phyloP scores from a whole-genome alignment of 2,113 vertebrate species.

The Salvator merianae region DNA sequence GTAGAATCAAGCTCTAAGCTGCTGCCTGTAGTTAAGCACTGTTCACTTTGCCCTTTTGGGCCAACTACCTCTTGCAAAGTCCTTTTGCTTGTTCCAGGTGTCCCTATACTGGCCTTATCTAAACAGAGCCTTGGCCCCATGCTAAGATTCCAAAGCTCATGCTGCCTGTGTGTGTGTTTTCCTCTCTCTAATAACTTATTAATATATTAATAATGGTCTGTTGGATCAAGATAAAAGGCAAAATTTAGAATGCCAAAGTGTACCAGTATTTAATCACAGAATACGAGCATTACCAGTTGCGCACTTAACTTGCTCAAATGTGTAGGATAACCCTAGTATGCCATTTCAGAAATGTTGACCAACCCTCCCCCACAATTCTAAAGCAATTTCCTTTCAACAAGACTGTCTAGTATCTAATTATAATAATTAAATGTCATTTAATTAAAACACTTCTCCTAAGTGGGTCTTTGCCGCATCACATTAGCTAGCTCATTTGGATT shows the following conservation, averaged over 20 bases:
- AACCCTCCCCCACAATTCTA: constrained; percentile 6
- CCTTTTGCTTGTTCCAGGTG: too few relatives aligned
- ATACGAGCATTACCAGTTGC: accelerated
- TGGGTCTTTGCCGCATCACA: constrained; percentile 38
- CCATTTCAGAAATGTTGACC: constrained; percentile 2
- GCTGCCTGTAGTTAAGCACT: too few relatives aligned
- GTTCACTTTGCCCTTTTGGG: too few relatives aligned
- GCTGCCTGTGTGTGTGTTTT: neutral
- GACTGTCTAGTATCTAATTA: constrained; percentile 48
- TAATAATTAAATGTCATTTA: constrained; percentile 63
- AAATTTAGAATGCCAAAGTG: neutral
- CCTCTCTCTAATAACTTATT: accelerated
- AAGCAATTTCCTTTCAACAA: neutral
- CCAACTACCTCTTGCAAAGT: too few relatives aligned
- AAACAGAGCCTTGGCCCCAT: too few relatives aligned
- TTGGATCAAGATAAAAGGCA: neutral
- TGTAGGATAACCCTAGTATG: neutral
- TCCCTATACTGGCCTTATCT: too few relatives aligned
- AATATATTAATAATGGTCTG: neutral
- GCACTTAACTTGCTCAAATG: neutral
- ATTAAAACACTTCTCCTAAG: constrained; percentile 47
- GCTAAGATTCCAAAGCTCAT: too few relatives aligned
- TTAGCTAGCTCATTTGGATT: constrained; percentile 54
- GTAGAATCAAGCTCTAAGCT: too few relatives aligned
- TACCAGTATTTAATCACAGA: neutral